Percentiles rank a stretch among this genome's conserved stretches.
Evolutionary conservation across 2,797 vertebrate species (phyloP).

Genomic region (Serranus cabrilla): DNA sequence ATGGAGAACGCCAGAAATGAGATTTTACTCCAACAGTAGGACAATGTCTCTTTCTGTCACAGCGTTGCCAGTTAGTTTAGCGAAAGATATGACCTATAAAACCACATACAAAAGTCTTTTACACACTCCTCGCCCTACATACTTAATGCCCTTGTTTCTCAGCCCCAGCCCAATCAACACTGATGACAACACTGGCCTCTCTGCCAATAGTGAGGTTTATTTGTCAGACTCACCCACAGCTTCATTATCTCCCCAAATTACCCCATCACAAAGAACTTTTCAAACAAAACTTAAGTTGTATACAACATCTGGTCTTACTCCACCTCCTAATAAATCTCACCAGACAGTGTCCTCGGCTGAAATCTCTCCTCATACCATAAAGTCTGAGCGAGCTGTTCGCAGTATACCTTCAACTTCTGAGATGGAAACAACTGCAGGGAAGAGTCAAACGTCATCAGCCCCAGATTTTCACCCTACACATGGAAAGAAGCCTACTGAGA

Average conservation of each 20-base stretch:
- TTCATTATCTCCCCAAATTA: constrained; percentile 1
- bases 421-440: constrained; percentile 35
- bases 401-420: constrained; percentile 3
- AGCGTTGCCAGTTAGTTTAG: constrained; percentile 11
- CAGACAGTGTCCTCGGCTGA: constrained; percentile 29
- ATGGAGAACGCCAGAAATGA: constrained; percentile 8
- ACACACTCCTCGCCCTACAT: constrained; percentile 12
- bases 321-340: constrained; percentile 25
- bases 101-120: constrained; percentile 20
- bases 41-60: constrained; percentile 36
- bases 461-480: constrained; percentile 13
- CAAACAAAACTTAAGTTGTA: constrained; percentile 32
- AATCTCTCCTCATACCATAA: constrained; percentile 28
- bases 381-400: constrained; percentile 20
- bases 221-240: constrained; percentile 19
- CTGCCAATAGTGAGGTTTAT: constrained; percentile 1
- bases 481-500: constrained; percentile 33
- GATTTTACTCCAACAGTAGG: constrained; percentile 34
- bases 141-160: constrained; percentile 8
- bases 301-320: constrained; percentile 9
- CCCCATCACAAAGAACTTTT: constrained; percentile 35
- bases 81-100: constrained; percentile 44
- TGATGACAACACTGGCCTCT: constrained; percentile 8
- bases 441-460: constrained; percentile 6
- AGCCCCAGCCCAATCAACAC: constrained; percentile 21